Evolutionary conservation across 2,797 vertebrate species (phyloP).

Genomic region (Lacerta agilis): DNA sequence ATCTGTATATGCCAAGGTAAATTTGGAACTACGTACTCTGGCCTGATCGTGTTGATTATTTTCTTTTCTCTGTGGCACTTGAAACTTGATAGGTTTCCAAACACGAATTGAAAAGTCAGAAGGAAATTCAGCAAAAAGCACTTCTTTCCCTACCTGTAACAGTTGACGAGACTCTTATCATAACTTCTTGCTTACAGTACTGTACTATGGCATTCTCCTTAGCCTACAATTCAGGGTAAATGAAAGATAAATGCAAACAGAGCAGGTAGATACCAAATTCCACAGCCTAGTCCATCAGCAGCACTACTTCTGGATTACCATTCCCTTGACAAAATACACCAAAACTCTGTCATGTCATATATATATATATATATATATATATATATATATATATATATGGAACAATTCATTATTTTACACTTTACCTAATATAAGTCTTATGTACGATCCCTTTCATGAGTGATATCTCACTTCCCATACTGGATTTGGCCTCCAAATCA

Average conservation of each 20-base stretch:
- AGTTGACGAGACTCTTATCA: neutral
- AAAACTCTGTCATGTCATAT: neutral
- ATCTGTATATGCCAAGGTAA: slow-evolving; percentile 9
- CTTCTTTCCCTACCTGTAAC: neutral
- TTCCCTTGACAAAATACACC: slow-evolving; percentile 10
- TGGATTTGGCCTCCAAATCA: neutral
- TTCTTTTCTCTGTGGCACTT: neutral
- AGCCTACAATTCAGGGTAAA: slow-evolving; percentile 10
- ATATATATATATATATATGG: neutral
- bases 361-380: too few species aligned
- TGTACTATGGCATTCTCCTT: neutral
- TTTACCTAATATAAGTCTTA: neutral
- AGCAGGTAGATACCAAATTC: neutral
- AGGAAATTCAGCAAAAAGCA: neutral
- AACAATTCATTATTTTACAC: neutral
- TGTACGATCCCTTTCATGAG: neutral
- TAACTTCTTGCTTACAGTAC: neutral
- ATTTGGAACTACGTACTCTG: neutral
- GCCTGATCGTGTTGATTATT: slow-evolving; percentile 9
- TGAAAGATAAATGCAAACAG: slow-evolving; percentile 31
- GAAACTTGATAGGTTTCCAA: slow-evolving; percentile 25
- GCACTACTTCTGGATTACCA: neutral
- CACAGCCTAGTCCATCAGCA: neutral
- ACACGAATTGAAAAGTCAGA: slow-evolving; percentile 8
- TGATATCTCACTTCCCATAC: neutral